phyloP scores from a whole-genome alignment of 2,797 vertebrate genomes.

The Sebastes dallii region DNA sequence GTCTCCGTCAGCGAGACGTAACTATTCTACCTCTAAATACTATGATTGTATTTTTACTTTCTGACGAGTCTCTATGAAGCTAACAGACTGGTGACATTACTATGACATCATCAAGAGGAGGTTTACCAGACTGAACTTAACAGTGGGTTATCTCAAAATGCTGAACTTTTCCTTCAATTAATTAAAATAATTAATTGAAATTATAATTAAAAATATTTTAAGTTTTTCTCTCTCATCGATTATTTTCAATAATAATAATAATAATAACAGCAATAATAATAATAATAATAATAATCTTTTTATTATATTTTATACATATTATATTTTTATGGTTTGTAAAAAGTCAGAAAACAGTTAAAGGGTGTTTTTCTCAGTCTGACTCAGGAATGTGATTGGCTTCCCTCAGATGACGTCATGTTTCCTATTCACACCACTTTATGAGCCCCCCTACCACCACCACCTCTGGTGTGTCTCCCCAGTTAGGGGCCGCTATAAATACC shows the following conservation, averaged over 20 bases:
- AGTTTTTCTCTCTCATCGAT: too few relatives aligned
- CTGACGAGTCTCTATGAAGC: too few relatives aligned
- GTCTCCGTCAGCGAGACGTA: not conserved
- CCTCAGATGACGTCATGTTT: conserved; percentile 45
- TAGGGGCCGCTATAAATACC: conserved; percentile 82
- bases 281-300: too few relatives aligned
- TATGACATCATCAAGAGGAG: not conserved
- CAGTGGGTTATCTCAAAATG: not conserved
- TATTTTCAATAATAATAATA: too few relatives aligned
- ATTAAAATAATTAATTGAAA: not conserved
- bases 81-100: not conserved
- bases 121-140: not conserved
- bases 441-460: not conserved
- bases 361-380: not conserved
- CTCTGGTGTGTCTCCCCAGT: conserved; percentile 37
- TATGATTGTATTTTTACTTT: not conserved
- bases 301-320: too few relatives aligned
- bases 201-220: too few relatives aligned
- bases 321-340: not conserved
- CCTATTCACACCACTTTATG: conserved; percentile 31
- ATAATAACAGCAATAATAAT: too few relatives aligned
- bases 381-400: conserved; percentile 14
- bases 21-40: too few relatives aligned
- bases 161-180: not conserved
- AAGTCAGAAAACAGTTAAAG: not conserved